These are phyloP conservation scores for Lampris megalopsis DNA, from an alignment of 2,113 vertebrate genomes.

Conservation along the genomic window DNA sequence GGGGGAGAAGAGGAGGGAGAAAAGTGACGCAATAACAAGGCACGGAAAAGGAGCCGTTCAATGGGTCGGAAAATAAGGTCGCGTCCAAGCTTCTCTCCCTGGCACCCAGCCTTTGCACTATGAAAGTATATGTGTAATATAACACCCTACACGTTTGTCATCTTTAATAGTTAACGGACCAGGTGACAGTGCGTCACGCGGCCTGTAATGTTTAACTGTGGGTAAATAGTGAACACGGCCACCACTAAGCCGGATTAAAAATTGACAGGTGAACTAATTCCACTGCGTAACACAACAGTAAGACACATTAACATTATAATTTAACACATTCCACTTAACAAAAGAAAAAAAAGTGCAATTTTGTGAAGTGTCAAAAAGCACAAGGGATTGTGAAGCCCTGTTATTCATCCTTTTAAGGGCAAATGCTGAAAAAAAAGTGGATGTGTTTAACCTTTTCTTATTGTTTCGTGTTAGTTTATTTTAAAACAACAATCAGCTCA, in stretches of 20 bases:
- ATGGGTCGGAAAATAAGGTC: constrained; percentile 16
- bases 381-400: no score
- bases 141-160: not conserved
- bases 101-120: not conserved
- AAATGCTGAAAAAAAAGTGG: no score
- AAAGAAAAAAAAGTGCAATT: no score
- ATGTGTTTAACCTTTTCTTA: no score
- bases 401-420: no score
- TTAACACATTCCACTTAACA: no score
- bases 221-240: constrained; percentile 7
- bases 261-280: not conserved
- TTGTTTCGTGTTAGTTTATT: no score
- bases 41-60: constrained; percentile 31
- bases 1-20: constrained; percentile 51
- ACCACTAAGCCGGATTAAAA: not conserved
- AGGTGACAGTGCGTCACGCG: constrained; percentile 18
- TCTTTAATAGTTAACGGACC: constrained; percentile 29
- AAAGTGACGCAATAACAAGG: constrained; percentile 17
- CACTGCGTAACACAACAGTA: no score
- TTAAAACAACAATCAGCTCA: no score
- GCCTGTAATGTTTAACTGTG: constrained; percentile 59
- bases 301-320: no score
- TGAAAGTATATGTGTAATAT: not conserved
- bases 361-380: no score
- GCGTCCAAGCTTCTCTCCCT: constrained; percentile 9